phyloP scores from a whole-genome alignment of 2,113 vertebrate species.

The Apistogramma diplotaenia region DNA sequence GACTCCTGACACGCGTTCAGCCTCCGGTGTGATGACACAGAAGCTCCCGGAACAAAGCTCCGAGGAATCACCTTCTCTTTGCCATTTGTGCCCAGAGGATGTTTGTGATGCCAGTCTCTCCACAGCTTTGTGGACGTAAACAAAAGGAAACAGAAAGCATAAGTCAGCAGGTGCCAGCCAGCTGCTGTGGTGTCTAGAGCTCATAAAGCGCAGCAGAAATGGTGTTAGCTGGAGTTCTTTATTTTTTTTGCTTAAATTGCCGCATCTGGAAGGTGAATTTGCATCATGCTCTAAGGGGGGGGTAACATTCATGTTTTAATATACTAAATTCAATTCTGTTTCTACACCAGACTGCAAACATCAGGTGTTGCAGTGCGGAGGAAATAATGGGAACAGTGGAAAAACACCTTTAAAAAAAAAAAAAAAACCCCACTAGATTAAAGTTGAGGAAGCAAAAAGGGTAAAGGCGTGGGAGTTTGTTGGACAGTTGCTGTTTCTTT shows the following conservation, averaged over 20 bases:
- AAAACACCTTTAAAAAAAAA: no score
- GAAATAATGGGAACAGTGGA: constrained; percentile 64
- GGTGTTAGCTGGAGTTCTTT: not conserved
- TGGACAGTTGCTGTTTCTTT: constrained; percentile 51
- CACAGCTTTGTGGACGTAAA: constrained; percentile 63
- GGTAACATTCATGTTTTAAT: not conserved
- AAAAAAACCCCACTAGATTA: constrained; percentile 51
- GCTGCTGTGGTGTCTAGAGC: constrained; percentile 57
- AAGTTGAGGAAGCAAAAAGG: constrained; percentile 65
- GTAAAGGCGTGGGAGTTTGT: constrained; percentile 35
- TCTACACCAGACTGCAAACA: constrained; percentile 5
- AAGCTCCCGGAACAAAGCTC: constrained; percentile 28
- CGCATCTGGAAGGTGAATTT: constrained; percentile 33
- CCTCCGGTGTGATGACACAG: constrained; percentile 24
- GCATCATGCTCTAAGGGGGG: not conserved
- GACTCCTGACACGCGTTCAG: constrained; percentile 16
- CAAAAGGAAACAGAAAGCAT: constrained; percentile 68
- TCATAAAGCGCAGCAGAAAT: constrained; percentile 37
- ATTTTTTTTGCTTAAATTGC: not conserved
- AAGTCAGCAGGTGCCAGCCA: constrained; percentile 70
- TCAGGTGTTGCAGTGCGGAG: constrained; percentile 45
- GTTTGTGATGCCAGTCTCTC: constrained; percentile 70
- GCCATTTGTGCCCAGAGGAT: constrained; percentile 42
- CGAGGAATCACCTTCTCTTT: constrained; percentile 48
- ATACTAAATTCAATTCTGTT: not conserved